These are phyloP conservation scores for Trichopoda pennipes DNA, from an alignment of 2,888 invertebrate species.

Conservation along the genomic window DNA sequence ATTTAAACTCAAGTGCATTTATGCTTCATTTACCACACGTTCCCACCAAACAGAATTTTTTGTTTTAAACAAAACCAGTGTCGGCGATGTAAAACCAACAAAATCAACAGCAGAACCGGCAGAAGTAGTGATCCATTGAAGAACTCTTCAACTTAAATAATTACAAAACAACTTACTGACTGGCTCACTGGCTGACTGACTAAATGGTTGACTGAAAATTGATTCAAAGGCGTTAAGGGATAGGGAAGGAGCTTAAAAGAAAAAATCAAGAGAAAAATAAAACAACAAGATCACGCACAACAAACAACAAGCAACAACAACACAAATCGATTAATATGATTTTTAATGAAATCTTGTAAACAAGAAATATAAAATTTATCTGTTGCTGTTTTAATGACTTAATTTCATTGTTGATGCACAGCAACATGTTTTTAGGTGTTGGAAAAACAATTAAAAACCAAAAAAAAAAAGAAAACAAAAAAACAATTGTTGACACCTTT, in stretches of 20 bases:
- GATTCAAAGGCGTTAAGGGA: slow-evolving; percentile 18
- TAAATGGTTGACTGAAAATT: too few relatives aligned
- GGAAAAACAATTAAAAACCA: background rate
- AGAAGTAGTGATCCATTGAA: slow-evolving; percentile 51
- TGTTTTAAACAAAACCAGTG: slow-evolving; percentile 31
- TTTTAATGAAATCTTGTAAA: background rate
- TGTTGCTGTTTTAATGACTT: background rate
- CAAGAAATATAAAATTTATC: slow-evolving; percentile 4
- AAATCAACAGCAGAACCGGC: slow-evolving; percentile 20
- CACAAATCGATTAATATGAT: slow-evolving; percentile 11
- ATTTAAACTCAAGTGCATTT: slow-evolving; percentile 59
- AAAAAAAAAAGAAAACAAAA: too few relatives aligned
- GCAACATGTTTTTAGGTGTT: slow-evolving; percentile 10
- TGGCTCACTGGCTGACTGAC: too few relatives aligned
- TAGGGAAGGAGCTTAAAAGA: background rate
- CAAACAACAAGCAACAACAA: too few relatives aligned
- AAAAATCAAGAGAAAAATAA: background rate
- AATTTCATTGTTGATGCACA: background rate
- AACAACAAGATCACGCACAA: too few relatives aligned
- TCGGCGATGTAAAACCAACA: slow-evolving; percentile 7
- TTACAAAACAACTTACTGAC: slow-evolving; percentile 23
- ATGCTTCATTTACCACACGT: slow-evolving; percentile 67
- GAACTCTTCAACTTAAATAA: slow-evolving; percentile 39
- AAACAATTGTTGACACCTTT: too few relatives aligned
- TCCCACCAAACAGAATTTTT: slow-evolving; percentile 50